phyloP scores from a whole-genome alignment of 2,888 invertebrate genomes.

The Netelia inedita region DNA sequence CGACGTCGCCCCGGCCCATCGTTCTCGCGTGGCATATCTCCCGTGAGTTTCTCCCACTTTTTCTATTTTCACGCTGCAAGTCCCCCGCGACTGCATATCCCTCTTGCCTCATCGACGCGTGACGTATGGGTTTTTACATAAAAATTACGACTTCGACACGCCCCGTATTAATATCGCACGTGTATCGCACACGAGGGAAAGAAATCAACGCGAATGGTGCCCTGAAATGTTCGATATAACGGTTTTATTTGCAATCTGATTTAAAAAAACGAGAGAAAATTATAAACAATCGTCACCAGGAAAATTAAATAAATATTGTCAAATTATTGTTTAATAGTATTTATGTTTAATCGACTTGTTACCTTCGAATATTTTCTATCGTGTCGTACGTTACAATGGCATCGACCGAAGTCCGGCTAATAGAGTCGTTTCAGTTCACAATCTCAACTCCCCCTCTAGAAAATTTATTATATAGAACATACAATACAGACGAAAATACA shows the following conservation, averaged over 20 bases:
- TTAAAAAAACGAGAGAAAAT: not conserved
- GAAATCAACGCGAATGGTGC: conserved; percentile 67
- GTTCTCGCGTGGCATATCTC: not conserved
- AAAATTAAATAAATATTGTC: not conserved
- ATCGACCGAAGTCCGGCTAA: conserved; percentile 81
- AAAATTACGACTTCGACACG: conserved; percentile 40
- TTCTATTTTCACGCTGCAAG: conserved; percentile 30
- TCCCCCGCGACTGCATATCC: not conserved
- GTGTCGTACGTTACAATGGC: conserved; percentile 72
- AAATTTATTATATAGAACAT: conserved; percentile 69
- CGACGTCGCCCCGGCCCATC: conserved; percentile 6
- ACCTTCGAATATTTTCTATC: conserved; percentile 10
- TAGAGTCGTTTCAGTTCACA: conserved; percentile 82
- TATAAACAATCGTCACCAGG: not conserved
- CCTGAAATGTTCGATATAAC: not conserved
- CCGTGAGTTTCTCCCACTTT: not conserved
- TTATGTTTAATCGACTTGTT: not conserved
- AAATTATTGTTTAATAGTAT: not conserved
- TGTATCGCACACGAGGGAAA: conserved; percentile 68
- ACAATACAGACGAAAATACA: conserved; percentile 23
- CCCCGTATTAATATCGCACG: conserved; percentile 65
- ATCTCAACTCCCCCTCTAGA: conserved; percentile 76
- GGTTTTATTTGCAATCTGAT: too few species aligned
- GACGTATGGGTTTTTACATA: conserved; percentile 9
- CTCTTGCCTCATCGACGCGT: conserved; percentile 3